phyloP scores from a whole-genome alignment of 2,888 invertebrate species.

The Elegia similella region DNA sequence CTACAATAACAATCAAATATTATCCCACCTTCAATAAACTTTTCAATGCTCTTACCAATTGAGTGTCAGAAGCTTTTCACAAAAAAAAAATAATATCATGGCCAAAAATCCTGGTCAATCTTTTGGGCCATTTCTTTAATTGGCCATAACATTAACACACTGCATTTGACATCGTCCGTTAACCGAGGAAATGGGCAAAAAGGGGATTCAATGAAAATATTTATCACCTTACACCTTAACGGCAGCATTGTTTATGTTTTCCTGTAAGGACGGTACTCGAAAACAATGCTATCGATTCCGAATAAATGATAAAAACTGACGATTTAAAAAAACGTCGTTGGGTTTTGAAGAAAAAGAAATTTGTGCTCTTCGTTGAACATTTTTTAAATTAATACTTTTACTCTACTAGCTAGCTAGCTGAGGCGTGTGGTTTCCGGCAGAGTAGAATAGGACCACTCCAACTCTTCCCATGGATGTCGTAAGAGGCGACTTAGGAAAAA shows the following conservation, averaged over 20 bases:
- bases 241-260: conserved; percentile 26
- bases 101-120: background rate
- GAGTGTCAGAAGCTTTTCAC: background rate
- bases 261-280: background rate
- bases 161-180: background rate
- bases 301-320: conserved; percentile 3
- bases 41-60: too few relatives aligned
- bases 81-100: conserved; percentile 5
- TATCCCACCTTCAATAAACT: too few relatives aligned
- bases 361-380: too few relatives aligned
- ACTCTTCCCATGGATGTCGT: too few relatives aligned
- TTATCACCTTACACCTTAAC: conserved; percentile 23
- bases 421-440: too few relatives aligned
- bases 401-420: too few relatives aligned
- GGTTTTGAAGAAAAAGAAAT: background rate
- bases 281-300: background rate
- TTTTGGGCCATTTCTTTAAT: background rate
- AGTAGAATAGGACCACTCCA: too few relatives aligned
- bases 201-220: conserved; percentile 28
- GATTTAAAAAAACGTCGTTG: background rate
- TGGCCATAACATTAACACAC: conserved; percentile 9
- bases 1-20: too few relatives aligned
- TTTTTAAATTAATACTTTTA: too few relatives aligned
- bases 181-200: conserved; percentile 24
- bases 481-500: too few relatives aligned